phyloP scores from a whole-genome alignment of 1,140 invertebrate genomes.

The Apolygus lucorum region DNA sequence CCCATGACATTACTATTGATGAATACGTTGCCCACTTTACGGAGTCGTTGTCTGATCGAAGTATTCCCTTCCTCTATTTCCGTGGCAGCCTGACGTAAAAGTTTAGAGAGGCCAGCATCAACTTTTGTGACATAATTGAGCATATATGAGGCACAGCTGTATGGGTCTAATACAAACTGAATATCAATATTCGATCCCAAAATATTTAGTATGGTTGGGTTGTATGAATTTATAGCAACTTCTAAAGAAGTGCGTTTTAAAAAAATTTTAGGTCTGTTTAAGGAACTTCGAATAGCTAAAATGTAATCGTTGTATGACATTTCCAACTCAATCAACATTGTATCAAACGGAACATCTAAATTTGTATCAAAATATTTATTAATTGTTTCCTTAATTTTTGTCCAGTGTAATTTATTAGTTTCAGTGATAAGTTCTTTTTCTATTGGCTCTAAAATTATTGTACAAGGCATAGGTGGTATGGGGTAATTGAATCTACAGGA shows the following conservation, averaged over 20 bases:
- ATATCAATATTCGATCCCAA: background rate
- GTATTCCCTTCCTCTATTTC: too few species aligned
- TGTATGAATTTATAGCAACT: too few species aligned
- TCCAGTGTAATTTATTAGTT: background rate
- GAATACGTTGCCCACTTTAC: background rate
- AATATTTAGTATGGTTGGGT: too few species aligned
- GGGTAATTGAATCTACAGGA: background rate
- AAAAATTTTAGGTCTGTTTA: background rate
- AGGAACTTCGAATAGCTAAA: background rate
- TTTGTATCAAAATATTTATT: background rate
- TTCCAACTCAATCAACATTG: background rate
- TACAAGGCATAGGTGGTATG: background rate
- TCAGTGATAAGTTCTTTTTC: background rate
- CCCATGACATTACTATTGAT: background rate
- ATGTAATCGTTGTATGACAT: background rate
- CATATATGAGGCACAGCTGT: too few species aligned
- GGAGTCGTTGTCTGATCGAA: background rate
- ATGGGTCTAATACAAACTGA: too few species aligned
- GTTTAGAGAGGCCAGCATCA: background rate
- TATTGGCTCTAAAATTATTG: background rate
- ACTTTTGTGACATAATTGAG: conserved; percentile 13
- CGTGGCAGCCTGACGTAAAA: background rate
- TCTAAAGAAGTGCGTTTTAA: background rate
- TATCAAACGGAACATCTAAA: background rate
- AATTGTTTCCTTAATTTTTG: background rate